Evolutionary conservation across 2,797 vertebrate genomes (phyloP), one percentile per base, ranked within the genome.

Genomic region (Bovichtus diacanthus): DNA sequence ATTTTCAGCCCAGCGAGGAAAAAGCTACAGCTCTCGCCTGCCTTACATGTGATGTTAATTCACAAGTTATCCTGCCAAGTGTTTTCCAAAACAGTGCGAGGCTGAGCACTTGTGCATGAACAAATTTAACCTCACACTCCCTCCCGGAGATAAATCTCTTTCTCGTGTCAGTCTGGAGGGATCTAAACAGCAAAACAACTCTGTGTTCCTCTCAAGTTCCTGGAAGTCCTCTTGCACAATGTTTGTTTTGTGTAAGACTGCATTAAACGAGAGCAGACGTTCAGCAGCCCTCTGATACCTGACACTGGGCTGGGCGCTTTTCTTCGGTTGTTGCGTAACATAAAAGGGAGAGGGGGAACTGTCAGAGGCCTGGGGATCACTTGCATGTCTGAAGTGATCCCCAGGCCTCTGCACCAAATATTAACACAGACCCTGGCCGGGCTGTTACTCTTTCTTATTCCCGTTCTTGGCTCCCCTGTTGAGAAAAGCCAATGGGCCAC

Each of bases 161-260:
- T 84, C 74, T 85, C 34, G 5, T 79, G 88, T 89, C 80, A 78
- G 68, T 85, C 74, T 80, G 47, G 60, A 72, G 73, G 56, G 74
- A 69, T 81, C 51, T 38, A 80, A 83, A 76, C 76, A 74, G 77
- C 76, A 82, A 90, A 86, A 90, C 75, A 86, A 86, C 82, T 67
- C 67, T 11, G 29, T 76, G 85, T 87, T 84, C 87, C 41, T 62
- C 71, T 77, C 62, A 56, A 82, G 81, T 92, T 94, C 91, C 84
- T 93, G 76, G 91, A 92, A 93, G 83, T 88, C 76, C 74, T 87
- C 76, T 93, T 94, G 78, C 89, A 75, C 90, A 93, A 90, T 87
- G 69, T 90, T 90, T 89, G 81, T 87, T 90, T 87, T 89, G 68
- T 82, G 73, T 68, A 59, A 80, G 49, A 50, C 82, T 43, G 68